These are phyloP conservation scores for Lasioglossum baleicum DNA, from an alignment of 1,140 invertebrate species.

Conservation along the genomic window DNA sequence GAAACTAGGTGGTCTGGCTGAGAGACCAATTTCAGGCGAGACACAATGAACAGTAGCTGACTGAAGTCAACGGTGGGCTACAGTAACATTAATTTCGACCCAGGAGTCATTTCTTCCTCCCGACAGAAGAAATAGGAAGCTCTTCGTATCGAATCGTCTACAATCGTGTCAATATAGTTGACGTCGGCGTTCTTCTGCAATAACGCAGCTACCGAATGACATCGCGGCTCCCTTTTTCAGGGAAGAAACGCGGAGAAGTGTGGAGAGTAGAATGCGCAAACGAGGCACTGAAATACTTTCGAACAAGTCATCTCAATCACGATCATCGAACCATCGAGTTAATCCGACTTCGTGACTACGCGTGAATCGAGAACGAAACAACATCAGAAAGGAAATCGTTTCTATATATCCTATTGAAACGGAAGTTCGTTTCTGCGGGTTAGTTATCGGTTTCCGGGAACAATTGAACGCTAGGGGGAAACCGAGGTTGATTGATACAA, in stretches of 20 bases:
- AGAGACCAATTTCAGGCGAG: background rate
- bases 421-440: background rate
- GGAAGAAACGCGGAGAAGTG: background rate
- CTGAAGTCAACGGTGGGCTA: background rate
- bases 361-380: slow-evolving; percentile 17
- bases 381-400: slow-evolving; percentile 4
- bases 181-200: background rate
- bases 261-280: background rate
- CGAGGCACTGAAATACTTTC: slow-evolving; percentile 25
- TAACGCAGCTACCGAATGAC: slow-evolving; percentile 28
- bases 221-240: background rate
- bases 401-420: background rate
- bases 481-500: too few species aligned
- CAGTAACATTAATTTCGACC: slow-evolving; percentile 26
- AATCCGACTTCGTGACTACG: slow-evolving; percentile 29
- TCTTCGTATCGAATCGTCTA: slow-evolving; percentile 26
- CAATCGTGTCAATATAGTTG: slow-evolving; percentile 6
- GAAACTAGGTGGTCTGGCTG: slow-evolving; percentile 26
- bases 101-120: background rate
- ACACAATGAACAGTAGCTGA: slow-evolving; percentile 27
- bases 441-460: background rate
- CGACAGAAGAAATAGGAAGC: background rate
- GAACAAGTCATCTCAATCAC: slow-evolving; percentile 34
- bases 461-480: too few species aligned
- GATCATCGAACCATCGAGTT: slow-evolving; percentile 20